Evolutionary conservation across 1,140 invertebrate genomes (phyloP).

Genomic region (Dufourea novaeangliae): DNA sequence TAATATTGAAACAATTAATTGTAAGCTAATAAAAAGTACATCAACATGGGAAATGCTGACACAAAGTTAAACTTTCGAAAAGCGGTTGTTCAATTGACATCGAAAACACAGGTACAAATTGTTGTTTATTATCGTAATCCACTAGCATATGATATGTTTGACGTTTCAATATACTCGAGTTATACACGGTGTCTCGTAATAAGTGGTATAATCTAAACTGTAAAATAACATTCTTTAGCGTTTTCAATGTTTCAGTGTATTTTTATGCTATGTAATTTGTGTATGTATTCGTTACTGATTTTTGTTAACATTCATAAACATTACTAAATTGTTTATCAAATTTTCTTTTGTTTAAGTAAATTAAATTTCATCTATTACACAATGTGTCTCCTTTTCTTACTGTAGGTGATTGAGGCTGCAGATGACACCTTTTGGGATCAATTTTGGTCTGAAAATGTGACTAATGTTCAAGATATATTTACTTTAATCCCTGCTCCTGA

Average conservation of each 20-base stretch:
- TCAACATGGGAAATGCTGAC: slow-evolving; percentile 96
- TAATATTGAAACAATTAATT: slow-evolving; percentile 14
- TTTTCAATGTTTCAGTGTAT: no score
- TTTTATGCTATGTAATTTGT: no score
- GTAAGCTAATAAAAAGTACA: neutral
- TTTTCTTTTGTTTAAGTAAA: neutral
- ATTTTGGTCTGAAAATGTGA: slow-evolving; percentile 98
- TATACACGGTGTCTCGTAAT: no score
- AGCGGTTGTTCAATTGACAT: slow-evolving; percentile 97
- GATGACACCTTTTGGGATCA: slow-evolving; percentile 99
- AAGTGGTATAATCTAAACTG: no score
- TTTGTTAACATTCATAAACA: no score
- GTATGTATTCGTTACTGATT: no score
- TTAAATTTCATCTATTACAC: neutral
- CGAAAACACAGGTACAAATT: slow-evolving; percentile 93
- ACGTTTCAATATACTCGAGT: slow-evolving; percentile 30
- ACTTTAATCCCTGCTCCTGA: slow-evolving; percentile 96
- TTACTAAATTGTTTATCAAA: neutral
- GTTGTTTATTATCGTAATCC: slow-evolving; percentile 36
- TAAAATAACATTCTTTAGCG: no score
- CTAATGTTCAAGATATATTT: slow-evolving; percentile 98
- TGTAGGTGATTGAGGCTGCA: slow-evolving; percentile 92
- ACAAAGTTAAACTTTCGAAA: slow-evolving; percentile 98
- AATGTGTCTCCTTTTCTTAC: neutral
- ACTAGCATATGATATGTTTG: slow-evolving; percentile 53